Evolutionary conservation across 2,113 vertebrate species (phyloP).

Genomic region (Hippocampus guttulatus): DNA sequence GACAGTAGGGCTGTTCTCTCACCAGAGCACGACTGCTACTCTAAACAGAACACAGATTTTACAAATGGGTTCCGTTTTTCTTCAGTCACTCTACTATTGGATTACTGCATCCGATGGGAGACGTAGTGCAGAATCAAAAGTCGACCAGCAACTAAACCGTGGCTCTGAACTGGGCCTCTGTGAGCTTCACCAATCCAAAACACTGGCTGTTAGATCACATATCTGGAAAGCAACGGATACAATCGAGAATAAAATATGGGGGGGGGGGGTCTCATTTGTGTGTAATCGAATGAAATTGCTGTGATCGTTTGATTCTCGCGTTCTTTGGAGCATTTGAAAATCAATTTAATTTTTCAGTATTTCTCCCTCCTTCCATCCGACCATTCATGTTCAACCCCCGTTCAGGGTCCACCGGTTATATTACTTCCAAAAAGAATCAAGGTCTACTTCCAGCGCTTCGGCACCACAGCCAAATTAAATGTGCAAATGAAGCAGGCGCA

Average conservation of each 20-base stretch:
- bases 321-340: not conserved
- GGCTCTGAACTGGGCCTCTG: slow-evolving; percentile 18
- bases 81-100: slow-evolving; percentile 48
- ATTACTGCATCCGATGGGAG: slow-evolving; percentile 55
- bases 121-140: slow-evolving; percentile 62
- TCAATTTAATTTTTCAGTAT: no score
- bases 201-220: slow-evolving; percentile 36
- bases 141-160: slow-evolving; percentile 21
- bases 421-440: not conserved
- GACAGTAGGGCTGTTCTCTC: slow-evolving; percentile 8
- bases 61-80: slow-evolving; percentile 33
- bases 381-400: not conserved
- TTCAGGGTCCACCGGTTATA: no score
- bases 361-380: not conserved
- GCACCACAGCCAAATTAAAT: slow-evolving; percentile 1
- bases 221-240: slow-evolving; percentile 45
- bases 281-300: slow-evolving; percentile 26
- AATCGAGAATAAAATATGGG: slow-evolving; percentile 37
- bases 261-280: slow-evolving; percentile 35
- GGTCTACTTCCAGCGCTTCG: not conserved
- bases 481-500: not conserved
- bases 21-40: not conserved
- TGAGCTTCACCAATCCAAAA: slow-evolving; percentile 41
- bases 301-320: not conserved
- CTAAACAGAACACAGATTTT: slow-evolving; percentile 14